Conservation (phyloP, 2,888 invertebrate genomes). For the Frankliniella intonsa region DNA sequence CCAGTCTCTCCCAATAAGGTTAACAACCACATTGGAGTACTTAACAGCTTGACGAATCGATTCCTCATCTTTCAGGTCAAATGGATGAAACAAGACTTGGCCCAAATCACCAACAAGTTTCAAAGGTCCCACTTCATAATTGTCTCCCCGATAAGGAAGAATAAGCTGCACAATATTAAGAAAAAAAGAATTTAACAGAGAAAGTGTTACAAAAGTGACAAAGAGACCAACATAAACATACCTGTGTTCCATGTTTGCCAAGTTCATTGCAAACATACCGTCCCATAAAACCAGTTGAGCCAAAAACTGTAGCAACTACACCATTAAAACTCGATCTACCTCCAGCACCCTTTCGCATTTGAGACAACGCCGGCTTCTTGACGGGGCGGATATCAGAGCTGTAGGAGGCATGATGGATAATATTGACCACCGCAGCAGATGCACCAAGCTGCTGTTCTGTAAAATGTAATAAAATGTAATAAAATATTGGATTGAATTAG, state of each 20-base stretch:
- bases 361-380: conserved; percentile 44
- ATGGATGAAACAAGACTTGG: conserved; percentile 87
- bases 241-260: conserved; percentile 81
- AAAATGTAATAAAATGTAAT: not conserved
- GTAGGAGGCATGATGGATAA: conserved; percentile 48
- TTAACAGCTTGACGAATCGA: conserved; percentile 78
- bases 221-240: conserved; percentile 43
- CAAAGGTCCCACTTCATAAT: conserved; percentile 68
- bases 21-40: conserved; percentile 96
- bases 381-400: conserved; percentile 45
- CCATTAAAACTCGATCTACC: conserved; percentile 97
- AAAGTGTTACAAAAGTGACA: not conserved
- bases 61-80: conserved; percentile 76
- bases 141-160: conserved; percentile 86
- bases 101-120: conserved; percentile 88
- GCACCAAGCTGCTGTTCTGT: conserved; percentile 35
- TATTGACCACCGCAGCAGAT: conserved; percentile 41
- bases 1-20: conserved; percentile 85
- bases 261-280: conserved; percentile 81
- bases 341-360: conserved; percentile 77
- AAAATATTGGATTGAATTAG: too few species aligned
- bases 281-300: conserved; percentile 85
- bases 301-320: conserved; percentile 96
- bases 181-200: not conserved
- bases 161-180: conserved; percentile 63